Conservation (phyloP, 2,888 invertebrate genomes). For the Perithous albicinctus region DNA sequence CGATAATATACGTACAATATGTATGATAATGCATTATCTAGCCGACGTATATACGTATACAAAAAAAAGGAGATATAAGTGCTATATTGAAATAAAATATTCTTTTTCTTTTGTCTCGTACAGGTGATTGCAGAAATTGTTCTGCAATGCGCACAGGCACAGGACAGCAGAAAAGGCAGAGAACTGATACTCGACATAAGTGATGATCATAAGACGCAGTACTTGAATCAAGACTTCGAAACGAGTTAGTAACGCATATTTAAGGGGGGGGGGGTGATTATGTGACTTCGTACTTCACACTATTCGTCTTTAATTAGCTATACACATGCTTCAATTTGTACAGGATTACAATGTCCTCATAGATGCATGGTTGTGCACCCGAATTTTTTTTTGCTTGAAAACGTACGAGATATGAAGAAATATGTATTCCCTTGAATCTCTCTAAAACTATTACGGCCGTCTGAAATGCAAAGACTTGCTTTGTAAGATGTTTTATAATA, state of each 20-base stretch:
- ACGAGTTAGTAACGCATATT: conserved; percentile 87
- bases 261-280: too few relatives aligned
- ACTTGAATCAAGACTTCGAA: conserved; percentile 91
- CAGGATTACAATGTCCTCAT: too few relatives aligned
- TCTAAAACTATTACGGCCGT: too few relatives aligned
- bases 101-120: conserved; percentile 50
- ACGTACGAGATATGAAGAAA: too few relatives aligned
- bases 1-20: background rate
- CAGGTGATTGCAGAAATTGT: conserved; percentile 84
- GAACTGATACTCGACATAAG: conserved; percentile 90
- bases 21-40: conserved; percentile 1
- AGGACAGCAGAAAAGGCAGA: conserved; percentile 83
- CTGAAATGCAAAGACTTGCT: too few relatives aligned
- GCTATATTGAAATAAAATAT: background rate
- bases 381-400: too few relatives aligned
- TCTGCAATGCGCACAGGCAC: conserved; percentile 82
- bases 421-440: too few relatives aligned
- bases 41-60: background rate
- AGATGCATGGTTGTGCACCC: too few relatives aligned
- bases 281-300: too few relatives aligned
- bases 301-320: too few relatives aligned
- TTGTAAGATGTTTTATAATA: too few relatives aligned
- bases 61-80: background rate
- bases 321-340: too few relatives aligned
- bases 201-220: conserved; percentile 91